These are phyloP conservation scores for Cerastis leucographa DNA, from an alignment of 2,888 invertebrate species.

Conservation along the genomic window DNA sequence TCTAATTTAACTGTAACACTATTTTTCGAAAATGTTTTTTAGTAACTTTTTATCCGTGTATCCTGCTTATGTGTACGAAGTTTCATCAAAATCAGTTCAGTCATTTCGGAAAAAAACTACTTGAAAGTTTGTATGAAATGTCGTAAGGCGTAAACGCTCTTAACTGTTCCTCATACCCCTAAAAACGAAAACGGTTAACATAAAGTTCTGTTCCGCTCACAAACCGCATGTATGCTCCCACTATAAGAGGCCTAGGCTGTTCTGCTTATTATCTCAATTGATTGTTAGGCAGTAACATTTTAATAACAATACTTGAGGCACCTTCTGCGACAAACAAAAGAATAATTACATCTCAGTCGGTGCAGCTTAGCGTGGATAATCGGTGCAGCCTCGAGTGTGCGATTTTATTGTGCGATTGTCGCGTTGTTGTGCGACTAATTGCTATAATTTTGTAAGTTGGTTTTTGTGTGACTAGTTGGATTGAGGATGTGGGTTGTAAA, in stretches of 20 bases:
- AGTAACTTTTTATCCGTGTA: too few relatives aligned
- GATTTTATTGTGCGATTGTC: slow-evolving; percentile 65
- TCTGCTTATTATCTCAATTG: slow-evolving; percentile 46
- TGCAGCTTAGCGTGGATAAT: slow-evolving; percentile 74
- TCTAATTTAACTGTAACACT: too few relatives aligned
- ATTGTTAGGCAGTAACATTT: slow-evolving; percentile 47
- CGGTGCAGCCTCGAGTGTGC: slow-evolving; percentile 61
- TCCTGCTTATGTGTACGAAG: too few relatives aligned
- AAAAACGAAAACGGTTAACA: too few relatives aligned
- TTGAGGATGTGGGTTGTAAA: slow-evolving; percentile 3
- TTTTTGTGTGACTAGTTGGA: slow-evolving; percentile 25
- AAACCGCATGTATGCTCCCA: neutral
- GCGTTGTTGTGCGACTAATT: slow-evolving; percentile 59
- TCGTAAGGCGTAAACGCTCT: too few relatives aligned
- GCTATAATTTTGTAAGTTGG: slow-evolving; percentile 47
- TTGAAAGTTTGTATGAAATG: too few relatives aligned
- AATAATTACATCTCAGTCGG: slow-evolving; percentile 56
- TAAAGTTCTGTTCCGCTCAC: neutral
- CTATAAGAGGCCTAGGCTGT: slow-evolving; percentile 32
- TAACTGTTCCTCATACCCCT: too few relatives aligned
- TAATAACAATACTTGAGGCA: slow-evolving; percentile 46
- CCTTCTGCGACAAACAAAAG: slow-evolving; percentile 58
- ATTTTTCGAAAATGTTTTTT: too few relatives aligned
- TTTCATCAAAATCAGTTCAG: too few relatives aligned
- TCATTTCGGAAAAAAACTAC: too few relatives aligned